A percentile compares a stretch with the other conserved stretches of the same genome.
Conservation (phyloP, 1,140 invertebrate species). For the Xylocopa sonorina region DNA sequence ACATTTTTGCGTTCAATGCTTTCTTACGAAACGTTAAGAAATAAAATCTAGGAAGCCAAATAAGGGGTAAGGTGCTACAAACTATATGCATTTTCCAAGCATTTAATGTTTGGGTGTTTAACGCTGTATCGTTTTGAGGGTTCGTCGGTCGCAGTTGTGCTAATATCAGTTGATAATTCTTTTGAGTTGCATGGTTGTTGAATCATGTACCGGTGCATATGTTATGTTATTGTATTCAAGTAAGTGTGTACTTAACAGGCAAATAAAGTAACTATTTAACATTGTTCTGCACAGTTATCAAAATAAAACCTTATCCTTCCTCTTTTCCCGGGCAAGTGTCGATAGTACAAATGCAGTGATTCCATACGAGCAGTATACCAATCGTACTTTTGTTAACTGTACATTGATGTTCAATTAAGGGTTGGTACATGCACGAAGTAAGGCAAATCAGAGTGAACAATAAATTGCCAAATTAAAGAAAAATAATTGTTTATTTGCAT, state of each 20-base stretch:
- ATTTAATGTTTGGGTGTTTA: constrained; percentile 37
- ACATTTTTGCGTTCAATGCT: constrained; percentile 12
- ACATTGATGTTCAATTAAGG: constrained; percentile 38
- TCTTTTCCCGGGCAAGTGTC: background rate
- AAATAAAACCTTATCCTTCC: constrained; percentile 25
- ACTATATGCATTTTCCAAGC: constrained; percentile 43
- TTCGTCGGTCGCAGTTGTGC: constrained; percentile 17
- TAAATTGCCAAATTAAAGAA: constrained; percentile 70
- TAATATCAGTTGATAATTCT: constrained; percentile 11
- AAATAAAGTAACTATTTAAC: constrained; percentile 36
- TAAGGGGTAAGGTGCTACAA: constrained; percentile 45
- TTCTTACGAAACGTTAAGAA: constrained; percentile 27
- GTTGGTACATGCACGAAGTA: constrained; percentile 51
- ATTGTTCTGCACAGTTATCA: constrained; percentile 47
- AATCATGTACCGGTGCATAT: constrained; percentile 34
- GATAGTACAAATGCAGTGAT: background rate
- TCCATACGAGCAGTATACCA: background rate
- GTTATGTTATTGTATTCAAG: constrained; percentile 21
- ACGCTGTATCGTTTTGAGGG: constrained; percentile 14
- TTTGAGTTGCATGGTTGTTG: constrained; percentile 16
- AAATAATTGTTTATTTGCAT: constrained; percentile 76
- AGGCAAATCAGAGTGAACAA: constrained; percentile 67
- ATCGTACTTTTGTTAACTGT: constrained; percentile 50
- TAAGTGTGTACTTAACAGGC: constrained; percentile 40
- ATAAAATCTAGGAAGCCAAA: constrained; percentile 48